Conservation (phyloP, 2,888 invertebrate species). For the Dermolepida albohirtum region DNA sequence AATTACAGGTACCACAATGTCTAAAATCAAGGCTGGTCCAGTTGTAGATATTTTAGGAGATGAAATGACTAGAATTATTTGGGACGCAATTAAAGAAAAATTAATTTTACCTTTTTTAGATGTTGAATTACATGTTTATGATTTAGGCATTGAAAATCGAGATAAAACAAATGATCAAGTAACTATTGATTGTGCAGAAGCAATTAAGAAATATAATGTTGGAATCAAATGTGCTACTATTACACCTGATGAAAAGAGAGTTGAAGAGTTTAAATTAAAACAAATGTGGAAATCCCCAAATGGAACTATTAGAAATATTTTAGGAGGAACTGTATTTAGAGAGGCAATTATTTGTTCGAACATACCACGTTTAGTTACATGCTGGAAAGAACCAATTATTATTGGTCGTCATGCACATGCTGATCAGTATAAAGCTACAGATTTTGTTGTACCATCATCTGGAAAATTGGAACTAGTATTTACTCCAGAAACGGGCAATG, state of each 20-base stretch:
- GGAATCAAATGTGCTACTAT: slow-evolving; percentile 99
- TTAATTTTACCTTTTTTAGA: slow-evolving; percentile 96
- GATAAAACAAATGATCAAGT: slow-evolving; percentile 96
- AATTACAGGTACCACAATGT: slow-evolving; percentile 62
- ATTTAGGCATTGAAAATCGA: slow-evolving; percentile 94
- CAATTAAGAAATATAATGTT: slow-evolving; percentile 96
- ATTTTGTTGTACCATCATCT: slow-evolving; percentile 92
- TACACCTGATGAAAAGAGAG: slow-evolving; percentile 96
- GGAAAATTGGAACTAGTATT: slow-evolving; percentile 90
- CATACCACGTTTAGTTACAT: slow-evolving; percentile 93
- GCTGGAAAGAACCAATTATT: slow-evolving; percentile 97
- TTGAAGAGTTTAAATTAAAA: slow-evolving; percentile 89
- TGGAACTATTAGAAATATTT: slow-evolving; percentile 88
- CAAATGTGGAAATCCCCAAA: slow-evolving; percentile 94
- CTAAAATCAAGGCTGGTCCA: slow-evolving; percentile 83
- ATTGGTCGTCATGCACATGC: slow-evolving; percentile 99
- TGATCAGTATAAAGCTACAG: slow-evolving; percentile 97
- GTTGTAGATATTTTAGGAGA: slow-evolving; percentile 95
- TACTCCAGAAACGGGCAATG: slow-evolving; percentile 74
- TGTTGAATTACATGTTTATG: slow-evolving; percentile 92
- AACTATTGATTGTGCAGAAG: slow-evolving; percentile 96
- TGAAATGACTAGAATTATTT: slow-evolving; percentile 97
- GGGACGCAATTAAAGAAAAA: slow-evolving; percentile 98
- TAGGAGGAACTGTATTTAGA: slow-evolving; percentile 84
- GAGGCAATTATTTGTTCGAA: slow-evolving; percentile 92